Base-by-base conservation (phyloP, 1,140 invertebrate genomes). In the Aphelenchoides besseyi region DNA sequence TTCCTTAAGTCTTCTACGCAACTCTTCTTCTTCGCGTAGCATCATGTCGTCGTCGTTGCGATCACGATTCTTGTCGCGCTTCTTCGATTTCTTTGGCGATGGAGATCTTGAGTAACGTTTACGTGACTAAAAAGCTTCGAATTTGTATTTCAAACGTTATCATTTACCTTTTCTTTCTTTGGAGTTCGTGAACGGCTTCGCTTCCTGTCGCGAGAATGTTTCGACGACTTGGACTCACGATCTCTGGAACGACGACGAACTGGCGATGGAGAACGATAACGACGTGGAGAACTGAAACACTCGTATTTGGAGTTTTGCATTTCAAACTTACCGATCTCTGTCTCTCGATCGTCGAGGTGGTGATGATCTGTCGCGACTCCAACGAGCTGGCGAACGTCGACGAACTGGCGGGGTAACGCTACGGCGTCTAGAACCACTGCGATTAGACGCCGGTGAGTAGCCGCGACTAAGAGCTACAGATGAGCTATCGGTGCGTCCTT, bases 401-500 rank as follows among this genome's bases (percentile, higher is more conserved):
- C 55, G 5, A 33, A 5, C 5, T 8, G 18, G 5, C 5, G 55
- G 55, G 5, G 55, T 8, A 8, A 23, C 5, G 12, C 26, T 29
- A 23, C 55, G 55, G 5, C 55, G 5, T 29, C 55, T 28, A 12
- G 55, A 5, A 5, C 5, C 5, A 8, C 5, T 5, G 5, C 55
- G 55, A 23, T 23, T 48, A 23, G 41, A 48, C 26, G 55, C 55
- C 12, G 55, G 55, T 8, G 55, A 59, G 18, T 59, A 8, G 18
- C 55, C 5, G 55, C 55, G 5, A 5, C 5, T 8, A 8, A 18
- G 26, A 23, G 41, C 41, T 23, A 23, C 12, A 12, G 41, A 23
- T n/a, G n/a, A n/a, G 37, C n/a, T 41, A 33, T 59, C 55, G 26
- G 5, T 16, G 5, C 55, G 26, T n/a, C 55, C 76, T 32, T 83